A percentile compares a stretch with the other conserved stretches of the same genome.
Conservation (phyloP, 2,113 vertebrate species). For the Aegithalos caudatus region DNA sequence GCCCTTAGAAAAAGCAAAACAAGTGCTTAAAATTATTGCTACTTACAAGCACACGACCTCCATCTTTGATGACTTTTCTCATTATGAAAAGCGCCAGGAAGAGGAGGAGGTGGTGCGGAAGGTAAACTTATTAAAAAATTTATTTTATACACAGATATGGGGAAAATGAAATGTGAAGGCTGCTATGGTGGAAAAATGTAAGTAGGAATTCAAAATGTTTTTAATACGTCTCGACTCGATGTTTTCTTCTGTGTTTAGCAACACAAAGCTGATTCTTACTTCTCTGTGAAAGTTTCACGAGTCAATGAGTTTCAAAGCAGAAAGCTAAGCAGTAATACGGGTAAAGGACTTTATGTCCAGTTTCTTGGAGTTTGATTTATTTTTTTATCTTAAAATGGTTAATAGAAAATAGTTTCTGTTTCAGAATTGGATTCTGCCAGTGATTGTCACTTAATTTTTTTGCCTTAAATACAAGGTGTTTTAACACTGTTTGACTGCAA, state of each 20-base stretch:
- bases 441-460: not conserved
- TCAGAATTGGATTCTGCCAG: not conserved
- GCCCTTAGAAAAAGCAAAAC: slow-evolving; percentile 96
- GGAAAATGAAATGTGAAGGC: slow-evolving; percentile 55
- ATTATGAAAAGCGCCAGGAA: slow-evolving; percentile 95
- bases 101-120: slow-evolving; percentile 94
- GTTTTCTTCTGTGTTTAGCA: not conserved
- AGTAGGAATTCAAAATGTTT: slow-evolving; percentile 18
- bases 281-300: not conserved
- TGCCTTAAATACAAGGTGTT: not conserved
- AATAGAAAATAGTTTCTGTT: not conserved
- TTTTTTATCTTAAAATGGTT: slow-evolving; percentile 6
- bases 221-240: not conserved
- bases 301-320: not conserved
- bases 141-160: slow-evolving; percentile 54
- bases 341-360: not conserved
- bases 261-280: not conserved
- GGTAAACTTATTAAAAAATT: slow-evolving; percentile 76
- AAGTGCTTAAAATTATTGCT: slow-evolving; percentile 96
- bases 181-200: slow-evolving; percentile 39
- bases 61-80: slow-evolving; percentile 98
- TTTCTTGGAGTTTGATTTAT: not conserved
- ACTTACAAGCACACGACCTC: slow-evolving; percentile 98
- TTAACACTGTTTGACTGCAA: not conserved
- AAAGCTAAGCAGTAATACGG: not conserved